These are phyloP conservation scores for Meiosimyza platycephala DNA, from an alignment of 2,888 invertebrate genomes.

Conservation along the genomic window DNA sequence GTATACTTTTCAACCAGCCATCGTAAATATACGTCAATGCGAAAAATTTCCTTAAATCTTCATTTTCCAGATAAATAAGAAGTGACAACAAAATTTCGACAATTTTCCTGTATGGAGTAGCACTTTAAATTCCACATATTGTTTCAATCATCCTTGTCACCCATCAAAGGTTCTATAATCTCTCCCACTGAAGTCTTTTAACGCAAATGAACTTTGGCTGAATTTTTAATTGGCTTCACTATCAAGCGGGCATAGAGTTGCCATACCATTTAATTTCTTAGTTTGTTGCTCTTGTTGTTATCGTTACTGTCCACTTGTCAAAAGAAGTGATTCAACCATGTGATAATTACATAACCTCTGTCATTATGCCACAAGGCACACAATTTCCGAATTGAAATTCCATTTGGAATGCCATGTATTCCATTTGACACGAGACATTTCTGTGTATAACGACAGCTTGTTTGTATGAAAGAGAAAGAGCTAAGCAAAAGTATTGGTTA, in stretches of 20 bases:
- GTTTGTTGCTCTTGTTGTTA: neutral
- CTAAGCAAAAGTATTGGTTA: neutral
- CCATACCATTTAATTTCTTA: neutral
- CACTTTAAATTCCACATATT: too few relatives aligned
- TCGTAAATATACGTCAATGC: too few relatives aligned
- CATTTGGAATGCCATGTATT: neutral
- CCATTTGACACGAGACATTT: too few relatives aligned
- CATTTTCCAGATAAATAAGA: too few relatives aligned
- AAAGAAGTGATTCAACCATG: slow-evolving; percentile 22
- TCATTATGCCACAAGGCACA: slow-evolving; percentile 9
- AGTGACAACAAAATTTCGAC: too few relatives aligned
- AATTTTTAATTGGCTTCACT: slow-evolving; percentile 20
- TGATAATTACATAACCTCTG: slow-evolving; percentile 29
- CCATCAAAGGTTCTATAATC: too few relatives aligned
- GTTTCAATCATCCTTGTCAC: too few relatives aligned
- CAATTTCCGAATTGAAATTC: slow-evolving; percentile 25
- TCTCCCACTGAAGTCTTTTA: neutral
- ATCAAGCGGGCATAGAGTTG: slow-evolving; percentile 7
- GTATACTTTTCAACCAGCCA: too few relatives aligned
- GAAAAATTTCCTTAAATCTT: too few relatives aligned
- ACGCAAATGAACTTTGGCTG: slow-evolving; percentile 6
- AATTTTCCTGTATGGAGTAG: too few relatives aligned
- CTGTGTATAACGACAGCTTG: too few relatives aligned
- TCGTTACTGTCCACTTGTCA: slow-evolving; percentile 1
- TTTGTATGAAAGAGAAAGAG: neutral